A percentile compares a stretch with the other conserved stretches of the same genome.
Conservation (phyloP, 2,888 invertebrate genomes). For the Lucinisca nassula region DNA sequence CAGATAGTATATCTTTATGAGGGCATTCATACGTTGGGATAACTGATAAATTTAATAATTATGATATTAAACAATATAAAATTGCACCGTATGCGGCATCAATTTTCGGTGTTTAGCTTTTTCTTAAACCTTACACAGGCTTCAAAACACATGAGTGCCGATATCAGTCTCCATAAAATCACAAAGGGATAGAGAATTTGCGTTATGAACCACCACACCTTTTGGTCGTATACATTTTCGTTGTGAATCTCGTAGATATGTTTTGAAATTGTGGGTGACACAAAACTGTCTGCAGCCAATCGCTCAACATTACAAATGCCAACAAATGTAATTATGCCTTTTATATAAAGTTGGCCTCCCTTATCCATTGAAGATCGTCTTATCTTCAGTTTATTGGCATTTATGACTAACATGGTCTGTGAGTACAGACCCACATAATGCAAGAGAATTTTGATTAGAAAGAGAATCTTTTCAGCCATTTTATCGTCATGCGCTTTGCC, state of each 20-base stretch:
- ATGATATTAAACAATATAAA: no score
- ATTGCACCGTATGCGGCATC: no score
- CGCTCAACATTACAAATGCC: constrained; percentile 20
- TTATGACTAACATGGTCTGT: background rate
- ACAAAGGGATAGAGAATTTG: constrained; percentile 20
- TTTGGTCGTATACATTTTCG: constrained; percentile 7
- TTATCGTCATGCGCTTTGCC: background rate
- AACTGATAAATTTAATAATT: no score
- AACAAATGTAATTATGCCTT: constrained; percentile 17
- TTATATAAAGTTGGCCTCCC: background rate
- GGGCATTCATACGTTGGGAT: no score
- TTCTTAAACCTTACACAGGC: background rate
- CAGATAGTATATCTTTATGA: no score
- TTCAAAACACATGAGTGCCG: constrained; percentile 6
- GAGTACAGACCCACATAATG: background rate
- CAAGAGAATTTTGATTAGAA: background rate
- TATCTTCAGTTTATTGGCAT: background rate
- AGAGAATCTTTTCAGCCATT: background rate
- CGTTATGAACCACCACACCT: constrained; percentile 26
- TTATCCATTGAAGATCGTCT: background rate
- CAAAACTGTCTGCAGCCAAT: constrained; percentile 17
- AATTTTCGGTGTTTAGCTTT: no score
- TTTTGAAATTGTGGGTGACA: constrained; percentile 9
- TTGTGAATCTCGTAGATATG: constrained; percentile 11
- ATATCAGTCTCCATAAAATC: background rate